A percentile compares a stretch with the other conserved stretches of the same genome.
These are phyloP conservation scores for Redunca redunca DNA, from an alignment of 2,113 vertebrate species.

Conservation along the genomic window DNA sequence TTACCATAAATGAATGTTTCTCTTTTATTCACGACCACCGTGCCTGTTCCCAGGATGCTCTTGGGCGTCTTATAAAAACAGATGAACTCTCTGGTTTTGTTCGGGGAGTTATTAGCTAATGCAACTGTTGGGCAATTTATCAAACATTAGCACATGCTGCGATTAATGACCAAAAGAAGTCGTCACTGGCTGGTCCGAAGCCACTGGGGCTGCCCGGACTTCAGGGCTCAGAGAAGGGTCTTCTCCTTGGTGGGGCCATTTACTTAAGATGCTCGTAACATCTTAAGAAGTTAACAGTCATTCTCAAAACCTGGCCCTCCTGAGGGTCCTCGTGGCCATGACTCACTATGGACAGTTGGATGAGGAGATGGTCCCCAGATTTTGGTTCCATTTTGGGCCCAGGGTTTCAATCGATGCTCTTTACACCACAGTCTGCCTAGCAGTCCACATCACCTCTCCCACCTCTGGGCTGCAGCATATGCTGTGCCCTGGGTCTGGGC, in stretches of 20 bases:
- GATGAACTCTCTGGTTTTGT: constrained; percentile 88
- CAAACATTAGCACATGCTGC: constrained; percentile 85
- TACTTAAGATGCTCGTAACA: not conserved
- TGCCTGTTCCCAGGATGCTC: constrained; percentile 90
- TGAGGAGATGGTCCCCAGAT: not conserved
- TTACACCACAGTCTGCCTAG: not conserved
- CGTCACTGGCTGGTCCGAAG: constrained; percentile 62
- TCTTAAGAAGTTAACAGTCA: not conserved
- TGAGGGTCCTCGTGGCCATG: not conserved
- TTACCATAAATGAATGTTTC: constrained; percentile 92
- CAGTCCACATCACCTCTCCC: not conserved
- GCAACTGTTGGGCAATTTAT: constrained; percentile 87
- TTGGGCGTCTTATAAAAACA: constrained; percentile 89
- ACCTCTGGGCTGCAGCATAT: not conserved
- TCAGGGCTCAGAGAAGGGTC: not conserved
- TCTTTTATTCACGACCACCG: constrained; percentile 90
- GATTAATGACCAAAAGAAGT: constrained; percentile 83
- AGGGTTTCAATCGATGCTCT: not conserved
- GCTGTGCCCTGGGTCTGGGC: not conserved
- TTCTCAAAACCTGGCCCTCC: not conserved
- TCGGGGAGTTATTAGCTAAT: constrained; percentile 87
- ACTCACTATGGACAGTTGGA: not conserved
- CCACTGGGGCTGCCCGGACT: not conserved
- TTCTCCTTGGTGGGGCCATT: not conserved
- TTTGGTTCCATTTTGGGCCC: not conserved